phyloP scores from a whole-genome alignment of 2,113 vertebrate species.

The human (Homo sapiens) region GRCh38 chr5:101312001-101312500 shows the following conservation, averaged over 20 bases:
- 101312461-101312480: not conserved
- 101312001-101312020: constrained; percentile 62
- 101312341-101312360: not conserved
- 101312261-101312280: not conserved
- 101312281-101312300: not conserved
- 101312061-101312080: constrained; percentile 51
- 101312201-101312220: constrained; percentile 34
- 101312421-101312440: not conserved
- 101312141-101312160: not conserved
- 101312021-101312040: constrained; percentile 31
- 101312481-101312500: not conserved
- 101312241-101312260: not conserved
- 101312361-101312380: not conserved
- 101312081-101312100: not conserved
- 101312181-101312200: constrained; percentile 36
- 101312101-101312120: constrained; percentile 18
- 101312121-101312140: constrained; percentile 54
- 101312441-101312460: not conserved
- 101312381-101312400: not conserved
- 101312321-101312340: not conserved
- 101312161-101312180: not conserved
- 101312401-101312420: not conserved
- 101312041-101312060: constrained; percentile 19
- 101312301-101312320: not conserved
- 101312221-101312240: not conserved